Percentiles rank a stretch among this genome's conserved stretches.
These are phyloP conservation scores for Synanthedon myopaeformis DNA, from an alignment of 2,888 invertebrate species.

Conservation along the genomic window DNA sequence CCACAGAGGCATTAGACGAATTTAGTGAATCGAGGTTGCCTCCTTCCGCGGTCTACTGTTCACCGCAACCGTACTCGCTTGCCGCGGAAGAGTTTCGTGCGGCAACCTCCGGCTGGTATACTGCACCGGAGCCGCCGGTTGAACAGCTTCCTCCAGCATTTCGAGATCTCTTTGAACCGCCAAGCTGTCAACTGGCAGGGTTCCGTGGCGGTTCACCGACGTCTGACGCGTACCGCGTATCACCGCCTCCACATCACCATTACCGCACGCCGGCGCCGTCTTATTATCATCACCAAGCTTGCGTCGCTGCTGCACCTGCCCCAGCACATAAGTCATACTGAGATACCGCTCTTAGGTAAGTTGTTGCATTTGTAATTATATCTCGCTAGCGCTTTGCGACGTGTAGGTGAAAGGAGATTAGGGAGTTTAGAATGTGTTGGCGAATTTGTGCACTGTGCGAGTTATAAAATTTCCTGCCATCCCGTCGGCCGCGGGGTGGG, in stretches of 20 bases:
- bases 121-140: slow-evolving; percentile 63
- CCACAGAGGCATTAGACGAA: slow-evolving; percentile 47
- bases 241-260: slow-evolving; percentile 61
- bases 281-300: slow-evolving; percentile 72
- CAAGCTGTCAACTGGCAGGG: slow-evolving; percentile 62
- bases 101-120: slow-evolving; percentile 62
- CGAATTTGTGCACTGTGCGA: slow-evolving; percentile 36
- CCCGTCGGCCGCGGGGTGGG: slow-evolving; percentile 20
- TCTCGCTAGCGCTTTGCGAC: slow-evolving; percentile 38
- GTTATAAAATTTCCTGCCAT: slow-evolving; percentile 24
- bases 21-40: slow-evolving; percentile 69
- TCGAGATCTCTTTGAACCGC: slow-evolving; percentile 63
- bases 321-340: slow-evolving; percentile 66
- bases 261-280: slow-evolving; percentile 58
- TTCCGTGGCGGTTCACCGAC: slow-evolving; percentile 59
- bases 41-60: slow-evolving; percentile 67
- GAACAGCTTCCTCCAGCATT: slow-evolving; percentile 57
- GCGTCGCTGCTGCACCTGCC: slow-evolving; percentile 64
- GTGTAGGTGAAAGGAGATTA: slow-evolving; percentile 7
- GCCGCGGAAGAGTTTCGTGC: slow-evolving; percentile 71
- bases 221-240: slow-evolving; percentile 50
- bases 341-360: slow-evolving; percentile 53
- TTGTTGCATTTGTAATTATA: slow-evolving; percentile 5
- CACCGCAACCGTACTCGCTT: slow-evolving; percentile 59
- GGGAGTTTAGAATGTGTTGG: slow-evolving; percentile 14